Evolutionary conservation across 2,113 vertebrate genomes (phyloP).

Genomic region (Bettongia penicillata): DNA sequence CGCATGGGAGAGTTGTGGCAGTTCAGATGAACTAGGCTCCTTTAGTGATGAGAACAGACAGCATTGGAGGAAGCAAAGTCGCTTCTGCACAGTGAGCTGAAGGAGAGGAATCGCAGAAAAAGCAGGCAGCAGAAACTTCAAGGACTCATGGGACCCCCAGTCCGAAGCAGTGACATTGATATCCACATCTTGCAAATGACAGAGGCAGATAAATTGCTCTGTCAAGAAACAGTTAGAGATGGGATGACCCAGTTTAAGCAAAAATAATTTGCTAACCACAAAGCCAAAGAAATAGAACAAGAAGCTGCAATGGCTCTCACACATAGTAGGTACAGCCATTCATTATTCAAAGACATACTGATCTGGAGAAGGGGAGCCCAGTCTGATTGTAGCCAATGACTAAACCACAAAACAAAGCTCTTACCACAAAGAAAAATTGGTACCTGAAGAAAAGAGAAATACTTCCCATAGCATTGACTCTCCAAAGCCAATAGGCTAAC

Average conservation of each 20-base stretch:
- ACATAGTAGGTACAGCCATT: conserved; percentile 50
- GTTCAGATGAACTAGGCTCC: conserved; percentile 18
- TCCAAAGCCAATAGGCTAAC: conserved; percentile 69
- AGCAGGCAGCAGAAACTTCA: conserved; percentile 48
- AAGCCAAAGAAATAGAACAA: conserved; percentile 59
- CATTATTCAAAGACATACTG: conserved; percentile 43
- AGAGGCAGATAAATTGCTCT: conserved; percentile 70
- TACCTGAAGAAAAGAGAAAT: conserved; percentile 74
- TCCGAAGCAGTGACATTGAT: conserved; percentile 60
- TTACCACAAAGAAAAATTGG: conserved; percentile 63
- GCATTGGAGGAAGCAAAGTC: conserved; percentile 11
- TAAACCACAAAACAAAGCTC: conserved; percentile 42
- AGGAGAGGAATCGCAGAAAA: conserved; percentile 59
- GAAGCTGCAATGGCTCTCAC: conserved; percentile 14
- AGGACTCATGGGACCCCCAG: conserved; percentile 56
- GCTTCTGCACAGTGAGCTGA: conserved; percentile 34
- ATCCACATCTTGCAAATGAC: conserved; percentile 65
- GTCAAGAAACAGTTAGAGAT: conserved; percentile 55
- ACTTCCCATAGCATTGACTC: conserved; percentile 57
- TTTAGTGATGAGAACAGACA: conserved; percentile 48
- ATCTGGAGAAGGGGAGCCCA: conserved; percentile 30
- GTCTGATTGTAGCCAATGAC: conserved; percentile 26
- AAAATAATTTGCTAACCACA: conserved; percentile 75
- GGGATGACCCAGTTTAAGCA: conserved; percentile 73
- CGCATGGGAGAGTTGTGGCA: conserved; percentile 6